These are phyloP conservation scores for Araneus ventricosus DNA, from an alignment of 1,140 invertebrate species.

Conservation along the genomic window DNA sequence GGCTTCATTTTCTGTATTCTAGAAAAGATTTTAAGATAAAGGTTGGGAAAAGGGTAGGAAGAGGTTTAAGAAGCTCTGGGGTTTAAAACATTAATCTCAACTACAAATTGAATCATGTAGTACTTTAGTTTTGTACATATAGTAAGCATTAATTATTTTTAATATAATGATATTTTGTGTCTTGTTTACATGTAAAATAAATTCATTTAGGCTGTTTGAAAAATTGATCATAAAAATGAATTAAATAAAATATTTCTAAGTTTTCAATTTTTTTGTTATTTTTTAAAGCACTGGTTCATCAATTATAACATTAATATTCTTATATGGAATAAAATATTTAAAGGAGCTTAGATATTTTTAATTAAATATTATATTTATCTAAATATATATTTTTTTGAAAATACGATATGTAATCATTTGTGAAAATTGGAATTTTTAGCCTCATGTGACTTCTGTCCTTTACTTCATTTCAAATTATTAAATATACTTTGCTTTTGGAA, in stretches of 20 bases:
- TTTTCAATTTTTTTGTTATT: neutral
- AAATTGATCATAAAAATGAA: neutral
- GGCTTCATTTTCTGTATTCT: too few relatives aligned
- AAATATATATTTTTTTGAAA: conserved; percentile 44
- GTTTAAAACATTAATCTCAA: too few relatives aligned
- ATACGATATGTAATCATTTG: neutral
- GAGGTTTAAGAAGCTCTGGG: too few relatives aligned
- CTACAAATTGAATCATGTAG: too few relatives aligned
- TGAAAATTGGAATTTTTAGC: conserved; percentile 11
- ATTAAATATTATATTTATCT: conserved; percentile 50
- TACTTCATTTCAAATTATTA: neutral
- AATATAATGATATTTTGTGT: too few relatives aligned
- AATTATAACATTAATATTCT: conserved; percentile 24
- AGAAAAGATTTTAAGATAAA: too few relatives aligned
- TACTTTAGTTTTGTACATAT: too few relatives aligned
- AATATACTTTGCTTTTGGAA: neutral
- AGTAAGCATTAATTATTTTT: too few relatives aligned
- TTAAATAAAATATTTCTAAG: neutral
- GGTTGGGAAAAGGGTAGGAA: too few relatives aligned
- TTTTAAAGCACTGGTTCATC: neutral
- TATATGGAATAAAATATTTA: conserved; percentile 32
- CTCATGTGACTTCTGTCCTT: neutral
- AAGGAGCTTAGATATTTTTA: conserved; percentile 56
- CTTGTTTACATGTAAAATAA: too few relatives aligned
- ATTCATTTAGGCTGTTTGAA: too few relatives aligned